A percentile compares a stretch with the other conserved stretches of the same genome.
phyloP scores from a whole-genome alignment of 2,797 vertebrate species.

The Odontamblyopus lacepedii region DNA sequence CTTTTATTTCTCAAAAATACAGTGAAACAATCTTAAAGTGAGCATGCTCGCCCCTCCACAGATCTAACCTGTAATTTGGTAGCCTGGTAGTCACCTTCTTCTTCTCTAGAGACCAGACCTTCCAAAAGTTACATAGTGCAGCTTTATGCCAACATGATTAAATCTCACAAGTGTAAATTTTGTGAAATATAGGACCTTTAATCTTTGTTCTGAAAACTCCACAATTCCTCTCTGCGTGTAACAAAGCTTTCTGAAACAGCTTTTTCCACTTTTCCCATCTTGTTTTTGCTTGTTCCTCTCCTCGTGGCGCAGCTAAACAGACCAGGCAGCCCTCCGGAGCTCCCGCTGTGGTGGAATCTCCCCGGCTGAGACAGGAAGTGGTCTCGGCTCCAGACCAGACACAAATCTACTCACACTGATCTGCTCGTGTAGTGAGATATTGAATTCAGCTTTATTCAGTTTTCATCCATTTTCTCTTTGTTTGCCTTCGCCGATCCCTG shows the following conservation, averaged over 20 bases:
- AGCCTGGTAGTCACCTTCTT: too few species aligned
- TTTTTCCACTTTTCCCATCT: neutral
- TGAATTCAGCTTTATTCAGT: constrained; percentile 47
- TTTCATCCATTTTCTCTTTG: constrained; percentile 31
- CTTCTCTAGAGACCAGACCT: too few species aligned
- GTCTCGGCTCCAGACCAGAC: constrained; percentile 23
- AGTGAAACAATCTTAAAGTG: too few species aligned
- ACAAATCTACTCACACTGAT: constrained; percentile 28
- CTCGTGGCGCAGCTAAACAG: constrained; percentile 31
- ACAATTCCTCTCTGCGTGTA: neutral
- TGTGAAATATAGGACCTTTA: too few species aligned
- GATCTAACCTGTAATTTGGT: too few species aligned
- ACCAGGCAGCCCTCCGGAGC: constrained; percentile 26
- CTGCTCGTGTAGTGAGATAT: constrained; percentile 20
- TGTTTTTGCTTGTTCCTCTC: constrained; percentile 15
- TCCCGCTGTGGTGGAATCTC: constrained; percentile 32
- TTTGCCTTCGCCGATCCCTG: constrained; percentile 16
- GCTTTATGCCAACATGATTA: too few species aligned
- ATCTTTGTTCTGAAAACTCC: neutral
- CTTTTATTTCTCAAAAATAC: too few species aligned
- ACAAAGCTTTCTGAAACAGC: neutral
- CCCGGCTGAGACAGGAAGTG: constrained; percentile 13
- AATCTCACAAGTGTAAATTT: too few species aligned
- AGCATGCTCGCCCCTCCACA: too few species aligned
- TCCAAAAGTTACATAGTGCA: too few species aligned